Evolutionary conservation across 2,888 invertebrate genomes (phyloP), one percentile per base, ranked within the genome.

Genomic region (Pachydiplax longipennis): DNA sequence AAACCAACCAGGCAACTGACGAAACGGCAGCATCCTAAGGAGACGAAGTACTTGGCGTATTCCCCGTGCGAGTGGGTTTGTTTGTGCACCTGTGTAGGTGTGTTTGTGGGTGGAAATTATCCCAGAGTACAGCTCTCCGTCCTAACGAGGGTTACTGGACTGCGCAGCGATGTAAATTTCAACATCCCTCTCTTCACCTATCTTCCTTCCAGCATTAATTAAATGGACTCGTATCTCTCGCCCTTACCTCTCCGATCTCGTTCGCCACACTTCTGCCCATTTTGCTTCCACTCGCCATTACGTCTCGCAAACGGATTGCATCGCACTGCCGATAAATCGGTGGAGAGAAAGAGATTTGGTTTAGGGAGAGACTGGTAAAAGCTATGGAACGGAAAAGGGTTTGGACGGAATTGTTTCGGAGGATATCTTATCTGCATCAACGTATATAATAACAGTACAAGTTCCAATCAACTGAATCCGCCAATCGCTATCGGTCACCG

Each of bases 101-200:
- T 25, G 83, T 10, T 13, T 6, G 61, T 18, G 83, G 83, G 37
- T 87, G 61, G 61, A 61, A 87, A 87, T 65, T 87, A 65, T 87
- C 65, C 37, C 22, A 18, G 61, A 37, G 87, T 31, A 87, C 37
- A 35, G 10, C 31, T 37, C 87, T 48, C 18, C 18, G 37, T 22
- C n/a, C 37, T 87, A 87, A 87, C 61, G 87, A 87, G 61, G 61
- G 61, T 58, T 35, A 35, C 53, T 53, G 82, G 53, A 82, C 82
- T 3, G 18, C 18, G 53, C 35, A 35, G 87, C 35, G 87, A 87
- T 87, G 87, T 61, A 61, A 87, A 87, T 87, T 87, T 61, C n/a
- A 37, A 53, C 48, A 53, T 31, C 18, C 35, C 35, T 48, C 35
- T 37, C 83, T 15, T 31, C 83, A 31, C 10, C 83, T 31, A 25